Evolutionary conservation across 2,113 vertebrate species (phyloP).

Genomic region (Cathartes aura): DNA sequence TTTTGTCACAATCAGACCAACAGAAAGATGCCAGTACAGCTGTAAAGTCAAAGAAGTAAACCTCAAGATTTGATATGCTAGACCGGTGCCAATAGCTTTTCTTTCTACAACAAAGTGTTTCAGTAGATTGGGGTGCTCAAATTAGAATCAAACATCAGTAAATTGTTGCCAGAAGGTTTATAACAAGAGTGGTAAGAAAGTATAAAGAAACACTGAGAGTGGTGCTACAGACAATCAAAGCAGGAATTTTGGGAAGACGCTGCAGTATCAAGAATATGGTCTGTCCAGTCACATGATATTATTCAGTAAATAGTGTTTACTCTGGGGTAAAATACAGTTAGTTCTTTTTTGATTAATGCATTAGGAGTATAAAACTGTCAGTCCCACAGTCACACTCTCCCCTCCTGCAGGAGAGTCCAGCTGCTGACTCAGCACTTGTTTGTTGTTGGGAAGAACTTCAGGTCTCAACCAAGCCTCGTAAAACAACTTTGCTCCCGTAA

Average conservation of each 20-base stretch:
- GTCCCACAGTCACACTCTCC: neutral
- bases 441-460: neutral
- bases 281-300: neutral
- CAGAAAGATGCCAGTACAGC: neutral
- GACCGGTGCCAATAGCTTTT: neutral
- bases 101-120: neutral
- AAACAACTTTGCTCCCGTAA: neutral
- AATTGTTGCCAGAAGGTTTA: neutral
- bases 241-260: neutral
- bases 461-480: neutral
- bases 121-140: neutral
- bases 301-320: neutral
- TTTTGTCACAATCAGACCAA: conserved; percentile 1
- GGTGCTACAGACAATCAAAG: neutral
- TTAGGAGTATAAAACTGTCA: neutral
- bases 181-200: neutral
- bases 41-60: neutral
- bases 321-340: neutral
- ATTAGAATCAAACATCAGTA: neutral
- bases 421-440: conserved; percentile 10
- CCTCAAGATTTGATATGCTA: neutral
- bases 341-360: neutral
- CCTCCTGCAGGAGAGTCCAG: neutral
- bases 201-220: neutral
- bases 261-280: neutral